Evolutionary conservation across 2,113 vertebrate species (phyloP), one percentile per base, ranked within the genome.

Genomic region (Oceanodroma tethys): DNA sequence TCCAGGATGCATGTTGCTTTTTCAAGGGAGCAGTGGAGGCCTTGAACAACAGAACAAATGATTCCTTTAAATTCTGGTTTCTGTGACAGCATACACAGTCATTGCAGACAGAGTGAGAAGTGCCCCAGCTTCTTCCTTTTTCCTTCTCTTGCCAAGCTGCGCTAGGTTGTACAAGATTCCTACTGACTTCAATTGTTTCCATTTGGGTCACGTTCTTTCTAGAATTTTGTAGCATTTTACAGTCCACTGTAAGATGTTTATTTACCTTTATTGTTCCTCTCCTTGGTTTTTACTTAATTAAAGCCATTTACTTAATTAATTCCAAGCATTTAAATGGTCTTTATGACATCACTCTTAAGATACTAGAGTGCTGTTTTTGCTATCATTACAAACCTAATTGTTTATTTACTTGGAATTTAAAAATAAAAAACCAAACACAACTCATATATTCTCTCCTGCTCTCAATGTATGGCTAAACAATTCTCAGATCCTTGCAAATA

Each of bases 291-390:
- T 73, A 76, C 40, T 94, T 94, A 90, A 72, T 76, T 86, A 94
- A 94, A 96, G n/a, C 36, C 12, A 15, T 70, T 70, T 55, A 86
- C 15, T 82, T 86, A 72, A 83, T 91, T 87, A 95, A 90, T 87
- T 38, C 36, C 5, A 65, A 84, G 21, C 30, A 91, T 73, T 90
- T 68, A 63, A 91, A 40, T 50, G 40, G 32, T 81, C 29, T 56
- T 76, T 70, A 81, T 60, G 56, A 73, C 17, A 60, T 58, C 58
- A 67, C 29, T 79, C 72, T 71, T 56, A 83, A 81, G 30, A 83
- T 62, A 60, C 5, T 59, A 19, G 22, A 89, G 22, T 65, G 50
- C 53, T 81, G 27, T n/a, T 93, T 89, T 91, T 76, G 45, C 45
- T 60, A n/a, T 81, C n/a, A 60, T 86, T 95, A 72, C 42, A 86